Percentiles rank a stretch among this genome's conserved stretches.
These are phyloP conservation scores for Ophthalmolycus amberensis DNA, from an alignment of 2,113 vertebrate species.

Conservation along the genomic window DNA sequence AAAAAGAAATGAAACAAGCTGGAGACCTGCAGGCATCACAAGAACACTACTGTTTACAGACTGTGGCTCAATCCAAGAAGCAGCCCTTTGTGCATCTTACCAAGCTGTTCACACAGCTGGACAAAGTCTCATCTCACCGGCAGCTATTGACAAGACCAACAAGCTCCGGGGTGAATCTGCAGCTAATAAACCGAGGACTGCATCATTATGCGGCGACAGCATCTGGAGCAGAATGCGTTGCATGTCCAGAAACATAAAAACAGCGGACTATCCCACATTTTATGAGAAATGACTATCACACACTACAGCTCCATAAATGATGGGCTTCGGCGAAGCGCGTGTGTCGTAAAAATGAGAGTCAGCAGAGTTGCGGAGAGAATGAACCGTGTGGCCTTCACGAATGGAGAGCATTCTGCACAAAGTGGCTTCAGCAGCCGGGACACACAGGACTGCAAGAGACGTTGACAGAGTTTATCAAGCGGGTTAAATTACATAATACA, in stretches of 20 bases:
- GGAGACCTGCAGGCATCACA: slow-evolving; percentile 14
- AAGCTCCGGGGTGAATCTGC: slow-evolving; percentile 27
- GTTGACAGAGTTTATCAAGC: not conserved
- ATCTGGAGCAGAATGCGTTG: not conserved
- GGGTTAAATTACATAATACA: not conserved
- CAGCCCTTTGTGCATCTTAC: slow-evolving; percentile 13
- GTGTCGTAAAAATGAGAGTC: slow-evolving; percentile 24
- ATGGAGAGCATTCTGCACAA: slow-evolving; percentile 19
- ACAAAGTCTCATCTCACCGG: slow-evolving; percentile 42
- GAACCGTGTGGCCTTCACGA: slow-evolving; percentile 9
- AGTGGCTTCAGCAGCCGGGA: not conserved
- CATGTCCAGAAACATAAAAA: slow-evolving; percentile 30
- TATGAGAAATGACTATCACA: slow-evolving; percentile 8
- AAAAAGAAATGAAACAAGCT: not conserved
- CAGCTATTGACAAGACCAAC: slow-evolving; percentile 37
- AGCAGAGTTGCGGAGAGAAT: not conserved
- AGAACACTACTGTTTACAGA: slow-evolving; percentile 15
- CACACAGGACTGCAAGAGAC: not conserved
- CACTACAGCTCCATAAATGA: slow-evolving; percentile 5
- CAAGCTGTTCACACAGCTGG: slow-evolving; percentile 45
- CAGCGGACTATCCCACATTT: not conserved
- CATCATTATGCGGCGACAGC: not conserved
- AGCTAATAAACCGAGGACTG: slow-evolving; percentile 17
- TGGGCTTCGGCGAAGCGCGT: not conserved
- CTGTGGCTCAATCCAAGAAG: not conserved